Evolutionary conservation across 2,113 vertebrate species (phyloP).

Genomic region (Xenopus tropicalis): UCB_Xtro_10.0 CM004447.2:36737001-36737500

Average conservation of each 20-base stretch:
- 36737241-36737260: constrained; percentile 27
- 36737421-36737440: constrained; percentile 25
- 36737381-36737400: constrained; percentile 26
- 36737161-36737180: constrained; percentile 25
- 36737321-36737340: constrained; percentile 28
- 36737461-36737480: constrained; percentile 6
- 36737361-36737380: constrained; percentile 33
- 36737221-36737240: constrained; percentile 7
- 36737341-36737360: constrained; percentile 35
- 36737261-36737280: background rate
- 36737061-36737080: constrained; percentile 29
- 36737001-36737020: constrained; percentile 18
- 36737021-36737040: constrained; percentile 29
- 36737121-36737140: constrained; percentile 12
- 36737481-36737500: background rate
- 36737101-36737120: constrained; percentile 36
- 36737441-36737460: background rate
- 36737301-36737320: constrained; percentile 15
- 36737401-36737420: constrained; percentile 32
- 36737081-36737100: constrained; percentile 42
- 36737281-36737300: constrained; percentile 31
- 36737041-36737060: constrained; percentile 28
- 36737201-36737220: constrained; percentile 27
- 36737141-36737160: constrained; percentile 18
- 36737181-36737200: constrained; percentile 40